Evolutionary conservation across 2,113 vertebrate species (phyloP).

Genomic region (Empidonax alnorum): DNA sequence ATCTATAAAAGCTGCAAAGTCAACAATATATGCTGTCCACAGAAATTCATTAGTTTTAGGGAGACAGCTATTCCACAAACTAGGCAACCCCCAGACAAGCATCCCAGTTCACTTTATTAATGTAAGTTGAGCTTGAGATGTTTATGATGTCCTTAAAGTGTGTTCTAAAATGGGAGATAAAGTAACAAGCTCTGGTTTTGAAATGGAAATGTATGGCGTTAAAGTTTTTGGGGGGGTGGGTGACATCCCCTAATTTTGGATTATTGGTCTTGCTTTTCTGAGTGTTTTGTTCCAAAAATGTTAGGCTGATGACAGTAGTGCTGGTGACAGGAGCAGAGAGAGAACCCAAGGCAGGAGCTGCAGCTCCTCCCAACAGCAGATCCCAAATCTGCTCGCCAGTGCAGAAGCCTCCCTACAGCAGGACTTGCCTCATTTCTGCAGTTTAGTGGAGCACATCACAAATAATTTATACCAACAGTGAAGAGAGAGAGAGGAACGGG

Average conservation of each 20-base stretch:
- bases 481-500: not conserved
- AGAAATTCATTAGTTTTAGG: conserved; percentile 33
- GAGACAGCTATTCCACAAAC: conserved; percentile 6
- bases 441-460: not conserved
- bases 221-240: not conserved
- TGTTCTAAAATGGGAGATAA: not conserved
- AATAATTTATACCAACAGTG: not conserved
- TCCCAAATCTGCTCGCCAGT: not conserved
- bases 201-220: not conserved
- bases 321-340: not conserved
- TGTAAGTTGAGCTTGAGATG: not conserved
- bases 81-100: not conserved
- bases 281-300: not conserved
- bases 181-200: not conserved
- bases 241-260: not conserved
- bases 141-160: not conserved
- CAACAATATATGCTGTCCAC: not conserved
- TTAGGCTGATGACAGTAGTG: not conserved
- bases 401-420: not conserved
- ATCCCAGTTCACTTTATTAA: not conserved
- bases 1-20: conserved; percentile 34
- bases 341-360: not conserved
- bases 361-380: not conserved
- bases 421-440: not conserved
- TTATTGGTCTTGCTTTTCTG: not conserved